Conservation (phyloP, 2,797 vertebrate genomes). For the Myotis vivesi region DNA sequence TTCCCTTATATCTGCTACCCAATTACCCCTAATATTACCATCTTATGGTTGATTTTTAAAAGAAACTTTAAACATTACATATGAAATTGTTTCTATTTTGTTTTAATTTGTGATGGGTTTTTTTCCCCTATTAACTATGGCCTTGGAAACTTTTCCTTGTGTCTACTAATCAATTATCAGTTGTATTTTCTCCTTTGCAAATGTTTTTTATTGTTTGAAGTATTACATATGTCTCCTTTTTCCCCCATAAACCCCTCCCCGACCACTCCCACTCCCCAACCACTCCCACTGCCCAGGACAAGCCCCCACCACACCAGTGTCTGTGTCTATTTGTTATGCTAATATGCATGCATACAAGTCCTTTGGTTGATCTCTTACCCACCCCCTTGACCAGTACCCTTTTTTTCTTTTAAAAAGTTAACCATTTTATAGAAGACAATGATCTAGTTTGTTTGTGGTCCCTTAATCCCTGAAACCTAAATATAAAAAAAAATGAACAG, state of each 20-base stretch:
- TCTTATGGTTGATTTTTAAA: background rate
- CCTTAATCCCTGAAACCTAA: slow-evolving; percentile 43
- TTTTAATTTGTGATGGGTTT: background rate
- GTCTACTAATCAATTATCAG: background rate
- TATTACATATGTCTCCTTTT: too few species aligned
- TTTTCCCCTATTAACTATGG: background rate
- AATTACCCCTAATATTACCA: background rate
- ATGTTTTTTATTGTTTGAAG: too few species aligned
- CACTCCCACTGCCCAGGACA: too few species aligned
- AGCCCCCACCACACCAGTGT: too few species aligned
- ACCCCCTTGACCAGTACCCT: background rate
- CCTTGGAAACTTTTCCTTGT: background rate
- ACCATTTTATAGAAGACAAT: background rate
- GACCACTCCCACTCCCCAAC: too few species aligned
- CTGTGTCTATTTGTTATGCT: too few species aligned
- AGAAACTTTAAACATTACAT: background rate
- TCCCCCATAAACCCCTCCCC: too few species aligned
- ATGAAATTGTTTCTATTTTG: background rate
- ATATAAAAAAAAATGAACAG: background rate
- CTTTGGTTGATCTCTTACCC: too few species aligned
- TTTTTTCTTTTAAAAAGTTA: slow-evolving; percentile 4
- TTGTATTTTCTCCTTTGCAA: background rate
- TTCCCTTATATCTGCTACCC: background rate
- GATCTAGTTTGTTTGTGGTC: slow-evolving; percentile 30
- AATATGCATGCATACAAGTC: too few species aligned